Evolutionary conservation across 2,888 invertebrate species (phyloP).

Genomic region (Eupithecia centaureata): DNA sequence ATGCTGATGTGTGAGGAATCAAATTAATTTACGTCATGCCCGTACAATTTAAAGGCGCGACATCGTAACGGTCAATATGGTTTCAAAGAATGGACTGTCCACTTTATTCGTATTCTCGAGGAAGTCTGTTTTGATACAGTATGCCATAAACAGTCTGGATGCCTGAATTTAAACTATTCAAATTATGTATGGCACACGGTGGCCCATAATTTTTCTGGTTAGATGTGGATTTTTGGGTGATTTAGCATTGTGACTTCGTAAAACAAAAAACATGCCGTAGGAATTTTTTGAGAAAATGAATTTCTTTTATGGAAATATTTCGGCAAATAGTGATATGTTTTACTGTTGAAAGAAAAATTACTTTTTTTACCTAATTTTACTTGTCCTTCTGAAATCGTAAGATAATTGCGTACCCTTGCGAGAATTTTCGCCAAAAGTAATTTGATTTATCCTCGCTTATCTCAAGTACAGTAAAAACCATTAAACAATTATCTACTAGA

Average conservation of each 20-base stretch:
- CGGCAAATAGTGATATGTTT: too few species aligned
- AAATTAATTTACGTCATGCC: slow-evolving; percentile 65
- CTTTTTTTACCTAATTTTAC: not conserved
- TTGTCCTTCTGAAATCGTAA: not conserved
- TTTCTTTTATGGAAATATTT: not conserved
- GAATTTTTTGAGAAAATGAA: not conserved
- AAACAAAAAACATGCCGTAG: not conserved
- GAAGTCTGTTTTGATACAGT: slow-evolving; percentile 59
- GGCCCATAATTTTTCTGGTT: not conserved
- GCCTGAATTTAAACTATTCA: slow-evolving; percentile 12
- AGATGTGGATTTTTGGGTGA: not conserved
- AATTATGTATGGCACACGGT: not conserved
- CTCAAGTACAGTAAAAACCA: not conserved
- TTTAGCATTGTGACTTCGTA: not conserved
- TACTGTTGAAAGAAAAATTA: not conserved
- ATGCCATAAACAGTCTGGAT: slow-evolving; percentile 43
- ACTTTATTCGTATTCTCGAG: slow-evolving; percentile 62
- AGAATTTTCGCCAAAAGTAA: not conserved
- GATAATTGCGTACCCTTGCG: not conserved
- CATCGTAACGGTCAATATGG: slow-evolving; percentile 68
- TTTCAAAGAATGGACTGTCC: slow-evolving; percentile 61
- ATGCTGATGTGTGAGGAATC: slow-evolving; percentile 41
- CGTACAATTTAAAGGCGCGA: slow-evolving; percentile 62
- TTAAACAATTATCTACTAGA: not conserved
- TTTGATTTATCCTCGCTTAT: not conserved